Conservation (phyloP, 2,888 invertebrate genomes). For the Adelphocoris suturalis region DNA sequence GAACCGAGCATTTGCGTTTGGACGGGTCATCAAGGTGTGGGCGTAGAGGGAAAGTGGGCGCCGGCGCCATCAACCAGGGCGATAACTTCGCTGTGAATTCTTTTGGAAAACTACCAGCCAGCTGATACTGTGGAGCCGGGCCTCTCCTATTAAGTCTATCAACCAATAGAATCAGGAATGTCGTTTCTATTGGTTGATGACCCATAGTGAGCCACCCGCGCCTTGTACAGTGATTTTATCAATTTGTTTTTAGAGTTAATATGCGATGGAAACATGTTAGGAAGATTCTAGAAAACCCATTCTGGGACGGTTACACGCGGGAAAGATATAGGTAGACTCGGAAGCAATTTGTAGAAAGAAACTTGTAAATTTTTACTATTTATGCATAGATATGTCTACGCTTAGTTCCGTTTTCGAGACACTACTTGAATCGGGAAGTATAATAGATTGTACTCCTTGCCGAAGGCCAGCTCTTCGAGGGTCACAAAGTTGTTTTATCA, state of each 20-base stretch:
- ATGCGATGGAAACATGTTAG: no score
- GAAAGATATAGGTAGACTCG: no score
- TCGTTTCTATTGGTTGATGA: conserved; percentile 66
- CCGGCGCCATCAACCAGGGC: neutral
- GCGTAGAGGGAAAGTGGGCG: conserved; percentile 2
- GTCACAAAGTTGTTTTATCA: conserved; percentile 96
- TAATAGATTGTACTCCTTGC: conserved; percentile 97
- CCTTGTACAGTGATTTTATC: no score
- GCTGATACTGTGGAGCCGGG: neutral
- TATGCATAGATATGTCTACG: no score
- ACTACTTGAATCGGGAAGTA: conserved; percentile 91
- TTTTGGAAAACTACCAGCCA: neutral
- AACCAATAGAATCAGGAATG: neutral
- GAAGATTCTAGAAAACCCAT: no score
- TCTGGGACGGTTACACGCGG: no score
- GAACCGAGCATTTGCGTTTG: neutral
- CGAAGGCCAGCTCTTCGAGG: conserved; percentile 93
- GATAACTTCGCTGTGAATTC: neutral
- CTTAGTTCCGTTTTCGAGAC: conserved; percentile 95
- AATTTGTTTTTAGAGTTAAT: no score
- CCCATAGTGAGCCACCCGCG: no score
- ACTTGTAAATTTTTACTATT: no score
- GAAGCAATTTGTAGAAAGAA: no score
- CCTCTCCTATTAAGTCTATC: neutral
- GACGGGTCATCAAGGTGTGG: neutral